Evolutionary conservation across 2,113 vertebrate species (phyloP), one percentile per base, ranked within the genome.

Genomic region (Hippolais icterina): DNA sequence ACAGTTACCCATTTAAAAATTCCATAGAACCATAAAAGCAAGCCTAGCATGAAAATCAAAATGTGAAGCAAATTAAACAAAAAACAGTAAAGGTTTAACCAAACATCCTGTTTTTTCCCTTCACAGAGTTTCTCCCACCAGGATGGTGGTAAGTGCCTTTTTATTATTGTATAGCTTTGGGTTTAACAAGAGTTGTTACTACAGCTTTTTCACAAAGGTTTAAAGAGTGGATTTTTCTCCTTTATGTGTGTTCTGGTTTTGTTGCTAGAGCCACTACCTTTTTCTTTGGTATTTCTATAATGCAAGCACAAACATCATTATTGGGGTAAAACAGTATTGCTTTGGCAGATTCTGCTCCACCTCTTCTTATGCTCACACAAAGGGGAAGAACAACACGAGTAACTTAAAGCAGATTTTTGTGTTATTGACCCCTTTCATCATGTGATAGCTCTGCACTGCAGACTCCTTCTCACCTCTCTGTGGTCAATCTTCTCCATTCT

Each of bases 41-140:
- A 71, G 11, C 27, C 21, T 74, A 74, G 6, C 53, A 50, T 54
- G 78, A 74, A 92, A 85, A 59, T 56, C 14, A 81, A 70, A 12
- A 87, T 22, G 54, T 70, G n/a, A 65, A 76, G 13, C 13, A 83
- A 81, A 84, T 76, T 47, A 71, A 39, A 41, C 14, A 12, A 3
- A n/a, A 80, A 87, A 70, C 76, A n/a, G 22, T 41, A 68, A 79
- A 72, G 19, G 6, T 71, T 74, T 92, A 91, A 94, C 54, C 65
- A 75, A 91, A 80, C 47, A 28, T 57, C 42, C 59, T 98, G 47
- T 97, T 97, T 98, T 96, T 98, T 83, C 37, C 95, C 59, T 98
- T 98, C 97, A 92, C 98, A 99, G 99, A 98, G 98, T 96, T 98
- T 99, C 96, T 98, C 98, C 98, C 96, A 82, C 61, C 97, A 98